Percentiles rank a stretch among this genome's conserved stretches.
These are phyloP conservation scores for Helicoverpa assulta DNA, from an alignment of 2,888 invertebrate species.

Conservation along the genomic window DNA sequence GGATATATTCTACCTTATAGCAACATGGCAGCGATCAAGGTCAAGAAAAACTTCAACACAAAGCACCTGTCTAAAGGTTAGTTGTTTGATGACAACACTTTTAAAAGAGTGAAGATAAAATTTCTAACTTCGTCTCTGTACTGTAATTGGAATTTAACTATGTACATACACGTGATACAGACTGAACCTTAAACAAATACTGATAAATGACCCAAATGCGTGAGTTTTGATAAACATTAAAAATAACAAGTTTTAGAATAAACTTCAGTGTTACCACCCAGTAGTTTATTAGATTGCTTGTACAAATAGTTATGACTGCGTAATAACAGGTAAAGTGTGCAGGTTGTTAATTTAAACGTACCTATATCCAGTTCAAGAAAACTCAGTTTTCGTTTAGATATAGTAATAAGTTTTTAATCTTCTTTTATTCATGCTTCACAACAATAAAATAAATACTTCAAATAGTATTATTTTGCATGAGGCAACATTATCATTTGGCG, in stretches of 20 bases:
- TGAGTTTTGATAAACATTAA: conserved; percentile 20
- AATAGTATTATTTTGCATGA: too few relatives aligned
- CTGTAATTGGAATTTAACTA: not conserved
- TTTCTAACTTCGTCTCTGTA: not conserved
- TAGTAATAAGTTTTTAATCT: too few relatives aligned
- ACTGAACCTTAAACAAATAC: not conserved
- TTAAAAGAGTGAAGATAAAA: not conserved
- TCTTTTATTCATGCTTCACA: too few relatives aligned
- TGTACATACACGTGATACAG: not conserved
- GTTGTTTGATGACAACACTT: conserved; percentile 45
- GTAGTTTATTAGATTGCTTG: not conserved
- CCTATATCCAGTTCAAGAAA: too few relatives aligned
- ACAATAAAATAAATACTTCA: too few relatives aligned
- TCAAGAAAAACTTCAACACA: conserved; percentile 77
- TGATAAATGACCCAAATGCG: conserved; percentile 7
- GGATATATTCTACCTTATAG: conserved; percentile 74
- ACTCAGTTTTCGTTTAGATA: too few relatives aligned
- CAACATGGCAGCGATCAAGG: conserved; percentile 75
- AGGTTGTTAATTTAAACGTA: too few relatives aligned
- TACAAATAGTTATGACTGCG: not conserved
- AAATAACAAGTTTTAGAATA: conserved; percentile 1
- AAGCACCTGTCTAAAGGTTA: conserved; percentile 83
- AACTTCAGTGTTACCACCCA: conserved; percentile 14
- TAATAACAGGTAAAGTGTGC: too few relatives aligned
- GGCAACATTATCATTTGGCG: too few relatives aligned